Conservation (phyloP, 1,140 invertebrate genomes). For the Drosophila teissieri region DNA sequence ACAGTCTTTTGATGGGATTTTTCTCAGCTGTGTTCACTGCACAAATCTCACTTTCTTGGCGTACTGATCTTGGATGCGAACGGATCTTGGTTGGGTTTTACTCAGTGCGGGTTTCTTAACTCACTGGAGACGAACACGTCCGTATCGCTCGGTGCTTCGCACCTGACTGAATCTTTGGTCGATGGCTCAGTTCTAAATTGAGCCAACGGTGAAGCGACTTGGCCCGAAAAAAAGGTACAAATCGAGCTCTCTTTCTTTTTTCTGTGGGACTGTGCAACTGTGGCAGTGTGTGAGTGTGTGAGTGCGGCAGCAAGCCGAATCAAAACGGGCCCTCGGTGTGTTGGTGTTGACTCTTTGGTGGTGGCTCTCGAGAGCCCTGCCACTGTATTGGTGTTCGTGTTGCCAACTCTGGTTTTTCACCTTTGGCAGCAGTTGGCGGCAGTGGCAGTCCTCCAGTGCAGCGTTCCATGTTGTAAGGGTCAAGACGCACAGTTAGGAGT, state of each 20-base stretch:
- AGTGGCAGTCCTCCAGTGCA: constrained; percentile 41
- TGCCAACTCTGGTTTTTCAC: constrained; percentile 81
- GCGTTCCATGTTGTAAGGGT: constrained; percentile 71
- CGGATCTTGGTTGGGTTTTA: constrained; percentile 19
- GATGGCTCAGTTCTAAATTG: constrained; percentile 80
- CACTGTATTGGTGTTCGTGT: constrained; percentile 43
- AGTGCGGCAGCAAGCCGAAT: constrained; percentile 66
- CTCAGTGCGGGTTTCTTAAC: constrained; percentile 28
- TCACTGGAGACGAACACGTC: constrained; percentile 75
- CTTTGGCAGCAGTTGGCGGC: constrained; percentile 81
- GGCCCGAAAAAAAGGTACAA: constrained; percentile 50
- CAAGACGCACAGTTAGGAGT: constrained; percentile 77
- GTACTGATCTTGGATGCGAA: constrained; percentile 15
- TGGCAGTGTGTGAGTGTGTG: constrained; percentile 29
- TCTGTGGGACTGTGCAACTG: not conserved
- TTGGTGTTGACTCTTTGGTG: constrained; percentile 33
- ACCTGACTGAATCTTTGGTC: constrained; percentile 84
- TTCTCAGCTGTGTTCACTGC: constrained; percentile 18
- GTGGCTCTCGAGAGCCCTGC: constrained; percentile 23
- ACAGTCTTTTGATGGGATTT: constrained; percentile 3
- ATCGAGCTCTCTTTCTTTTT: constrained; percentile 56
- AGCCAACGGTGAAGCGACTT: constrained; percentile 78
- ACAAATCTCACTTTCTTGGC: constrained; percentile 43
- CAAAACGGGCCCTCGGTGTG: constrained; percentile 68
- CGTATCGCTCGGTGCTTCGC: constrained; percentile 84